phyloP scores from a whole-genome alignment of 2,888 invertebrate genomes.

The Eilema griseolum region DNA sequence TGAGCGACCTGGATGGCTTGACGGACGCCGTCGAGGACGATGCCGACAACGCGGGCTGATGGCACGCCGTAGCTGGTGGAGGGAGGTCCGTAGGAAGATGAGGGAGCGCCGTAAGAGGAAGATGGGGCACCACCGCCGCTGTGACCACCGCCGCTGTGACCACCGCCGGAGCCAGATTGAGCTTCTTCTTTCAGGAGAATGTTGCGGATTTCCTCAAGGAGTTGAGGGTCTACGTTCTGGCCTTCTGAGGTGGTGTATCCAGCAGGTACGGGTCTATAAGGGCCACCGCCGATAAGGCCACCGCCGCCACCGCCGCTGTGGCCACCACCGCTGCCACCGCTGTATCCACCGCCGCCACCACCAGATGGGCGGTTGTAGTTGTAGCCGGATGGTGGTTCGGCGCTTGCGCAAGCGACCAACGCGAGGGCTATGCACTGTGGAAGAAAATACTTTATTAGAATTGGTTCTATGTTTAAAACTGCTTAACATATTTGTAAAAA shows the following conservation, averaged over 20 bases:
- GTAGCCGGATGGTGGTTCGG: conserved; percentile 92
- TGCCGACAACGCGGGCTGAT: conserved; percentile 90
- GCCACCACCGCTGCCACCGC: conserved; percentile 73
- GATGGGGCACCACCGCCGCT: conserved; percentile 88
- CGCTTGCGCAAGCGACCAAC: conserved; percentile 91
- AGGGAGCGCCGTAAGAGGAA: conserved; percentile 88
- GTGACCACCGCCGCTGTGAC: conserved; percentile 83
- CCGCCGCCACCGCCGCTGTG: conserved; percentile 64
- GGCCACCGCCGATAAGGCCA: conserved; percentile 87
- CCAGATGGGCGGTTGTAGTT: conserved; percentile 91
- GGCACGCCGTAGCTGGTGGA: conserved; percentile 81
- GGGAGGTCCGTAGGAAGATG: conserved; percentile 89
- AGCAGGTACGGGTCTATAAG: conserved; percentile 91
- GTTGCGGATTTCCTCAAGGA: conserved; percentile 94
- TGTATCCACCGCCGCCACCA: conserved; percentile 68
- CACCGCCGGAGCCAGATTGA: conserved; percentile 84
- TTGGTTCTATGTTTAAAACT: background rate
- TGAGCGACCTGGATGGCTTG: conserved; percentile 96
- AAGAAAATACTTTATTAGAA: conserved; percentile 59
- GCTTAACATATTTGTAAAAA: background rate
- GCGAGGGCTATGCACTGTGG: conserved; percentile 93
- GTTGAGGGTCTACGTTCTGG: conserved; percentile 92
- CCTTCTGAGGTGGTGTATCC: conserved; percentile 94
- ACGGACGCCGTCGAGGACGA: conserved; percentile 94
- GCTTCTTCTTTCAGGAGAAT: conserved; percentile 94